Percentiles rank a stretch among this genome's conserved stretches.
Evolutionary conservation across 2,888 invertebrate species (phyloP).

Genomic region (Margaritifera margaritifera): DNA sequence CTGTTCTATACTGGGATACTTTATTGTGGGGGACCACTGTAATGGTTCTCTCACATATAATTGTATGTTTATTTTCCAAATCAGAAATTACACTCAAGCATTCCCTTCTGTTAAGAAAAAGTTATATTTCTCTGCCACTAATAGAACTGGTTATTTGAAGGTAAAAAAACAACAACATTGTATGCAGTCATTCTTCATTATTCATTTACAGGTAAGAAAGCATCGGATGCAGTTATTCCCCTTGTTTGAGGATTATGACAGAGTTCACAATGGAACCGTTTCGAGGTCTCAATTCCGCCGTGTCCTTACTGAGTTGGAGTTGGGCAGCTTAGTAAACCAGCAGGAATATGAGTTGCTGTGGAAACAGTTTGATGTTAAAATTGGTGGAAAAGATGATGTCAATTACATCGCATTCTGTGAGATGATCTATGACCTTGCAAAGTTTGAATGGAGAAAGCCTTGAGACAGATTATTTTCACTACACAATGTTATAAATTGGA

Average conservation of each 20-base stretch:
- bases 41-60: no score
- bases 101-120: no score
- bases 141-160: no score
- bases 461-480: no score
- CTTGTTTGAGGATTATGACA: slow-evolving; percentile 72
- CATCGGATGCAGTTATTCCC: slow-evolving; percentile 72
- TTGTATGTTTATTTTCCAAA: no score
- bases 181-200: no score
- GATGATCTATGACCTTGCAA: slow-evolving; percentile 63
- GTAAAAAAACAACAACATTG: no score
- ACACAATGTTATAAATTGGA: no score
- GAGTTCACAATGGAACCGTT: slow-evolving; percentile 71
- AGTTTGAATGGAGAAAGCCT: slow-evolving; percentile 65
- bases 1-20: no score
- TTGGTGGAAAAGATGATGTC: slow-evolving; percentile 67
- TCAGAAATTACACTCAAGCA: no score
- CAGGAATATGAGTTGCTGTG: slow-evolving; percentile 66
- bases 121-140: no score
- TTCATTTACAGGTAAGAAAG: slow-evolving; percentile 62
- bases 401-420: slow-evolving; percentile 70
- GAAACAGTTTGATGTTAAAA: slow-evolving; percentile 67
- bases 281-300: slow-evolving; percentile 71
- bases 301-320: slow-evolving; percentile 69
- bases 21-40: no score
- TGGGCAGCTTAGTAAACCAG: slow-evolving; percentile 67